Conservation (phyloP, 2,888 invertebrate genomes). For the Gasteruption jaculator region DNA sequence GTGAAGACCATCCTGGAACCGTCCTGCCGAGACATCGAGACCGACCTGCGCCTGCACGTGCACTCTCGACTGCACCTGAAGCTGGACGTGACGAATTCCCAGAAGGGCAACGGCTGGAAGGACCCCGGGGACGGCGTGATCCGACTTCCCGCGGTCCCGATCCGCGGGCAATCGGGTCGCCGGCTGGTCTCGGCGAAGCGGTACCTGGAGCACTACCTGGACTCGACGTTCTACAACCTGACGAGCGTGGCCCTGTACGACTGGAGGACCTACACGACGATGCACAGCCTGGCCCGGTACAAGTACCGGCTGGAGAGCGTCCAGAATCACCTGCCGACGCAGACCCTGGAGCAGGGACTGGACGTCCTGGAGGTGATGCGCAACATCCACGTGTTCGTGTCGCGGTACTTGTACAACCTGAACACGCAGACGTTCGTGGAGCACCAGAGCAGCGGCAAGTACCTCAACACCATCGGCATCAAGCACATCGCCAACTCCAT, state of each 20-base stretch:
- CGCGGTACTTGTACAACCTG: slow-evolving; percentile 89
- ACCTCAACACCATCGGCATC: slow-evolving; percentile 92
- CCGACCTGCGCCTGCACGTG: slow-evolving; percentile 85
- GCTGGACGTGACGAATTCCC: slow-evolving; percentile 68
- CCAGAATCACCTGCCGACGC: slow-evolving; percentile 93
- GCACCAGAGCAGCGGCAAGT: slow-evolving; percentile 84
- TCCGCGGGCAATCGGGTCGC: slow-evolving; percentile 32
- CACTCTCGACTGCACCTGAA: slow-evolving; percentile 91
- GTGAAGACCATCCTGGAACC: slow-evolving; percentile 63
- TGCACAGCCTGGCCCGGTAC: slow-evolving; percentile 86
- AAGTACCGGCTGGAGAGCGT: slow-evolving; percentile 77
- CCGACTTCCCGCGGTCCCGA: slow-evolving; percentile 30
- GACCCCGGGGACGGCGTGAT: slow-evolving; percentile 59
- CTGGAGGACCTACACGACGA: slow-evolving; percentile 96
- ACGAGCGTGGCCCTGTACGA: slow-evolving; percentile 96
- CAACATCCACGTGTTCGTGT: slow-evolving; percentile 92
- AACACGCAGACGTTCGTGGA: slow-evolving; percentile 96
- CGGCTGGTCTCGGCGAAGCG: slow-evolving; percentile 40
- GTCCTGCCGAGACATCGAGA: slow-evolving; percentile 85
- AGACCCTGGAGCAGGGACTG: slow-evolving; percentile 93
- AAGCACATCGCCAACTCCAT: slow-evolving; percentile 95
- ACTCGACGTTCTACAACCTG: slow-evolving; percentile 93
- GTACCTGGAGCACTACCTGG: slow-evolving; percentile 83
- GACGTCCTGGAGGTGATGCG: slow-evolving; percentile 97
- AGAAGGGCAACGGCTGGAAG: slow-evolving; percentile 59